A percentile compares a stretch with the other conserved stretches of the same genome.
phyloP scores from a whole-genome alignment of 2,888 invertebrate genomes.

The Bursaphelenchus okinawaensis region DNA sequence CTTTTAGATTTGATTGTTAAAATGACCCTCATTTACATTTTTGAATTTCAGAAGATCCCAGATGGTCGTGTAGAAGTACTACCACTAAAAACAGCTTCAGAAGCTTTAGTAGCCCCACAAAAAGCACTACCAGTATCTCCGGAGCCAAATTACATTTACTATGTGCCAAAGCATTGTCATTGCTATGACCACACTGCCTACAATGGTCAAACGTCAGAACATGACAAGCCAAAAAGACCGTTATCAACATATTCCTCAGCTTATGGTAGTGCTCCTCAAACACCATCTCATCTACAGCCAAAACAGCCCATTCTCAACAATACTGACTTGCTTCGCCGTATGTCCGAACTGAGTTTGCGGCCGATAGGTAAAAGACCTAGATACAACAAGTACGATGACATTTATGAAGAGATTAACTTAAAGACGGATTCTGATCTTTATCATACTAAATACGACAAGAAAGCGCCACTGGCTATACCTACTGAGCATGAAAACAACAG shows the following conservation, averaged over 20 bases:
- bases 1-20: too few species aligned
- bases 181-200: not conserved
- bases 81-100: not conserved
- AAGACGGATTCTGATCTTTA: too few species aligned
- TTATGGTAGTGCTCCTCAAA: not conserved
- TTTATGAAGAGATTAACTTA: too few species aligned
- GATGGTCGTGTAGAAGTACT: not conserved
- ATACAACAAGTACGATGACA: too few species aligned
- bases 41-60: not conserved
- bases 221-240: not conserved
- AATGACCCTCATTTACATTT: too few species aligned
- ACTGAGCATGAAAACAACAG: too few species aligned
- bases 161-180: not conserved
- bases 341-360: constrained; percentile 12
- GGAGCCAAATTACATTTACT: not conserved
- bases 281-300: not conserved
- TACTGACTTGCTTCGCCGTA: constrained; percentile 5
- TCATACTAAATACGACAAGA: too few species aligned
- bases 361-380: not conserved
- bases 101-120: too few species aligned
- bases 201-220: not conserved
- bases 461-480: too few species aligned
- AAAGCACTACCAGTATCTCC: not conserved
- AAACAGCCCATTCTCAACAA: not conserved
- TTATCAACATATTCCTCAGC: not conserved